These are phyloP conservation scores for Agrotis segetum DNA, from an alignment of 2,888 invertebrate species.

Conservation along the genomic window DNA sequence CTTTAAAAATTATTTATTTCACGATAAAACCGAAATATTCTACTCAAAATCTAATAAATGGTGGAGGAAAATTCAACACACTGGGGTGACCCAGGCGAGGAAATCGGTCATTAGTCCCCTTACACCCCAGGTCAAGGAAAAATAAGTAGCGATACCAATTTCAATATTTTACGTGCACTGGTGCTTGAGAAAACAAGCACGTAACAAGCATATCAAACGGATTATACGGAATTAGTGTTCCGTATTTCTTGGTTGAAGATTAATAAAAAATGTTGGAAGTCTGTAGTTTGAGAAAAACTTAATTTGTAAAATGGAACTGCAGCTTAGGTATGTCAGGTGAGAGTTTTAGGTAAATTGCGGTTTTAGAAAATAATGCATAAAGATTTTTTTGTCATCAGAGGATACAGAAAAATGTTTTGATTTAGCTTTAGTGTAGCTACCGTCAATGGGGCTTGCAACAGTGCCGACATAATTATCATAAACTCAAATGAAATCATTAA, in stretches of 20 bases:
- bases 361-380: neutral
- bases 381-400: no score
- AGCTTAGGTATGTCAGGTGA: neutral
- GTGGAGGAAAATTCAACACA: slow-evolving; percentile 20
- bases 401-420: no score
- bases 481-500: no score
- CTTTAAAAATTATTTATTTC: no score
- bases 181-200: slow-evolving; percentile 28
- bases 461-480: no score
- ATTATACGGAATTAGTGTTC: slow-evolving; percentile 21
- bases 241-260: neutral
- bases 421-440: no score
- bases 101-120: slow-evolving; percentile 32
- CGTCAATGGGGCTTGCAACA: no score
- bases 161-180: slow-evolving; percentile 41
- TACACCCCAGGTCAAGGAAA: slow-evolving; percentile 32
- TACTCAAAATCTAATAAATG: slow-evolving; percentile 38
- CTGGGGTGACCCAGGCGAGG: neutral
- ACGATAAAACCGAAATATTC: slow-evolving; percentile 4
- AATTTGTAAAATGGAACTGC: neutral
- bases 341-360: no score
- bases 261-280: neutral
- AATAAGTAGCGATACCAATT: slow-evolving; percentile 15
- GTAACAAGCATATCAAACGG: slow-evolving; percentile 23
- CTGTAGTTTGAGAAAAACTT: neutral